These are phyloP conservation scores for Mimas tiliae DNA, from an alignment of 2,888 invertebrate genomes.

Conservation along the genomic window DNA sequence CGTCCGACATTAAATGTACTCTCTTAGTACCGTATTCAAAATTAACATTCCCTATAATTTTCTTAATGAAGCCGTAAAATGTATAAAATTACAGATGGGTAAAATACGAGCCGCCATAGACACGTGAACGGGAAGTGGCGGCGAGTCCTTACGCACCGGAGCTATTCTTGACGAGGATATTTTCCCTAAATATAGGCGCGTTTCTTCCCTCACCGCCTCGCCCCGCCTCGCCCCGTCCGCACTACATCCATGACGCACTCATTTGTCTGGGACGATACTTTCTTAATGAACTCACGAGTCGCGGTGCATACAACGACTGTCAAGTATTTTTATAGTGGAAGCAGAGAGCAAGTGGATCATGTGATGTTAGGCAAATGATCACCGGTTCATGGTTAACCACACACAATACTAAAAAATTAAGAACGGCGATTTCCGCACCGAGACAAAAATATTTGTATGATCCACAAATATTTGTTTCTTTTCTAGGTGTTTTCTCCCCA, in stretches of 20 bases:
- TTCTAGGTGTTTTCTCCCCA: no score
- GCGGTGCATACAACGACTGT: not conserved
- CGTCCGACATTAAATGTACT: not conserved
- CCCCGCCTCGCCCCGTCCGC: not conserved
- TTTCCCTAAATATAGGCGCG: constrained; percentile 13
- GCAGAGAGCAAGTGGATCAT: not conserved
- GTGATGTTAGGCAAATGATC: no score
- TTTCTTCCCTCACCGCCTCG: not conserved
- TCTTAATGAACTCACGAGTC: not conserved
- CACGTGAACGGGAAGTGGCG: constrained; percentile 10
- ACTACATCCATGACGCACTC: not conserved
- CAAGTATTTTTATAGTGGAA: not conserved
- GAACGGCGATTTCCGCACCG: no score
- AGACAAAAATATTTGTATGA: no score
- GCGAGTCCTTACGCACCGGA: constrained; percentile 2
- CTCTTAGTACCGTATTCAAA: not conserved
- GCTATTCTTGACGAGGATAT: constrained; percentile 20
- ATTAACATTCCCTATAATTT: not conserved
- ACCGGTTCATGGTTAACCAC: no score
- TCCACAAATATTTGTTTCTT: no score
- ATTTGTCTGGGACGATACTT: not conserved
- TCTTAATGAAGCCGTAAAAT: not conserved
- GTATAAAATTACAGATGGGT: not conserved
- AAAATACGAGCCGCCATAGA: not conserved
- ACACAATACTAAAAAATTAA: no score